These are phyloP conservation scores for Drosophila ficusphila DNA, from an alignment of 1,140 invertebrate genomes.

Conservation along the genomic window DNA sequence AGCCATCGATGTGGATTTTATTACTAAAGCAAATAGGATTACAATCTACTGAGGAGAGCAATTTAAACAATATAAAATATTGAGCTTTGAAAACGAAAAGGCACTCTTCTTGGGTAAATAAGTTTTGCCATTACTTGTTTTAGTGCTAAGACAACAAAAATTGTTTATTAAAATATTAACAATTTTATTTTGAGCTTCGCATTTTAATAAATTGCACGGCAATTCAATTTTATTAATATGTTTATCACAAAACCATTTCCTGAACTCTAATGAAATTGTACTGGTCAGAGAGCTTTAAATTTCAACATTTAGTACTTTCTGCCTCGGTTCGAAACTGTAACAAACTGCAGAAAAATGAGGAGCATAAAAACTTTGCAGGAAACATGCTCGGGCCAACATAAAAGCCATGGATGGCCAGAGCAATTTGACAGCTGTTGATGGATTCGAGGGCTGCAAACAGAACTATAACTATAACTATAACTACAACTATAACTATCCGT, in stretches of 20 bases:
- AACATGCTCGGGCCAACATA: conserved; percentile 1
- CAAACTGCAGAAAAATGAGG: conserved; percentile 5
- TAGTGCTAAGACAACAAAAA: not conserved
- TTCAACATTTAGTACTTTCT: conserved; percentile 14
- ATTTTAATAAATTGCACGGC: too few species aligned
- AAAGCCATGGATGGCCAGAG: conserved; percentile 32
- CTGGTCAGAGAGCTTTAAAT: not conserved
- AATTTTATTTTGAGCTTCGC: too few species aligned
- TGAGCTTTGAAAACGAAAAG: not conserved
- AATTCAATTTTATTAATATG: too few species aligned
- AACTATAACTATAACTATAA: conserved; percentile 35
- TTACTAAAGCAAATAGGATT: not conserved
- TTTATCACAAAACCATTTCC: not conserved
- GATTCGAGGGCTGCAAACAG: conserved; percentile 52
- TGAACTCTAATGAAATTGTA: not conserved
- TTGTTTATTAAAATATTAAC: too few species aligned
- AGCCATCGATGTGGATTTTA: not conserved
- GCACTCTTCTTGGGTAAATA: not conserved
- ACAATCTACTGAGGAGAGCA: too few species aligned
- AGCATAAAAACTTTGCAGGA: conserved; percentile 20
- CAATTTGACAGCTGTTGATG: conserved; percentile 65
- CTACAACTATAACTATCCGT: conserved; percentile 26
- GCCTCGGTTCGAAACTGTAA: conserved; percentile 2
- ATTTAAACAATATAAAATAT: too few species aligned
- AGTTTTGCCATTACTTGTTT: not conserved